phyloP scores from a whole-genome alignment of 2,888 invertebrate genomes.

The Sminthurinus aureus region DNA sequence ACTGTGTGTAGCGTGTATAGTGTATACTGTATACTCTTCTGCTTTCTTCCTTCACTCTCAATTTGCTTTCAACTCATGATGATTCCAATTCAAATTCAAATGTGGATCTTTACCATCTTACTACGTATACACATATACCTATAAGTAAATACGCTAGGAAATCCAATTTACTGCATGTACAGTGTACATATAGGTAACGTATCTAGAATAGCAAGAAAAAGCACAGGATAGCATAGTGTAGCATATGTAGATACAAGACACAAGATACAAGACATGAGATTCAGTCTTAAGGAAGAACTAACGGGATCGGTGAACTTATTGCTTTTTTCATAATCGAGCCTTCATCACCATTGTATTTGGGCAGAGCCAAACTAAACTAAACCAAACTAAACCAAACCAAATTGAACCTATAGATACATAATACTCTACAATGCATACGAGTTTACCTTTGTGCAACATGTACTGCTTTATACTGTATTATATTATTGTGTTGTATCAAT shows the following conservation, averaged over 20 bases:
- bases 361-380: background rate
- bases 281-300: background rate
- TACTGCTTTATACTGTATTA: too few relatives aligned
- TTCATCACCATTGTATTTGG: conserved; percentile 9
- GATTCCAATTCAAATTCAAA: background rate
- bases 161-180: too few relatives aligned
- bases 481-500: too few relatives aligned
- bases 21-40: background rate
- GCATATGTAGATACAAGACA: background rate
- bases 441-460: too few relatives aligned
- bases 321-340: conserved; percentile 9
- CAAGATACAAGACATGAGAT: background rate
- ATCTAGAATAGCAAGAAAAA: too few relatives aligned
- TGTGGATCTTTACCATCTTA: background rate
- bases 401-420: too few relatives aligned
- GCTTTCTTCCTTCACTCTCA: background rate
- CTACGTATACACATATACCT: background rate
- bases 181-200: too few relatives aligned
- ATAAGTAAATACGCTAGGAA: too few relatives aligned
- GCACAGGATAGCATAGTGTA: too few relatives aligned
- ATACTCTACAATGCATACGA: too few relatives aligned
- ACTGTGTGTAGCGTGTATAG: too few relatives aligned
- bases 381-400: too few relatives aligned
- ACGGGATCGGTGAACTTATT: conserved; percentile 18
- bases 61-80: background rate